phyloP scores from a whole-genome alignment of 1,140 invertebrate species.

The Nixonia krombeini region DNA sequence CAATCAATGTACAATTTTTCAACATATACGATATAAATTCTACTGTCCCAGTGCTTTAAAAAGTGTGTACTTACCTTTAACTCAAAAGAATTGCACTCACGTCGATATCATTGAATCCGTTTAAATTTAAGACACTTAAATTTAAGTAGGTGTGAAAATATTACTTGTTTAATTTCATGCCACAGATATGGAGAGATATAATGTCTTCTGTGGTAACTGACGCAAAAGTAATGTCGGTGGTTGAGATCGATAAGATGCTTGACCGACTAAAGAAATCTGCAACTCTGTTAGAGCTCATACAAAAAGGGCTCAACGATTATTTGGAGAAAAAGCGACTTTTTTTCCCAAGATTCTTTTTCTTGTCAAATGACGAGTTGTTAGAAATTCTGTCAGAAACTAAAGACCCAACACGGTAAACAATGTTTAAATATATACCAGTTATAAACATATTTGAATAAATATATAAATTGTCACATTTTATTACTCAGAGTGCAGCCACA shows the following conservation, averaged over 20 bases:
- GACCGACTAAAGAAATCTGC: conserved; percentile 93
- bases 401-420: conserved; percentile 86
- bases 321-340: conserved; percentile 95
- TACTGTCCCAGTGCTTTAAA: too few relatives aligned
- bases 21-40: too few relatives aligned
- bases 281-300: conserved; percentile 88
- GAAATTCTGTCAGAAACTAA: conserved; percentile 98
- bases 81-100: too few relatives aligned
- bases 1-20: too few relatives aligned
- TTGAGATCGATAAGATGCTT: conserved; percentile 94
- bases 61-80: too few relatives aligned
- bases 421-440: too few relatives aligned
- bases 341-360: conserved; percentile 97
- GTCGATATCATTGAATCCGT: too few relatives aligned
- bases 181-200: conserved; percentile 90
- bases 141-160: background rate
- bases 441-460: too few relatives aligned
- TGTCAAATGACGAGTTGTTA: conserved; percentile 96
- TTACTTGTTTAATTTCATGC: background rate
- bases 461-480: background rate
- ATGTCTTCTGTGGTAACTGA: conserved; percentile 89
- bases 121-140: too few relatives aligned
- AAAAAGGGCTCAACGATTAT: conserved; percentile 94
- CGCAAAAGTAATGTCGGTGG: conserved; percentile 86
- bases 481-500: conserved; percentile 90